Evolutionary conservation across 2,113 vertebrate genomes (phyloP), one percentile per base, ranked within the genome.

Genomic region (Corythaixoides concolor): DNA sequence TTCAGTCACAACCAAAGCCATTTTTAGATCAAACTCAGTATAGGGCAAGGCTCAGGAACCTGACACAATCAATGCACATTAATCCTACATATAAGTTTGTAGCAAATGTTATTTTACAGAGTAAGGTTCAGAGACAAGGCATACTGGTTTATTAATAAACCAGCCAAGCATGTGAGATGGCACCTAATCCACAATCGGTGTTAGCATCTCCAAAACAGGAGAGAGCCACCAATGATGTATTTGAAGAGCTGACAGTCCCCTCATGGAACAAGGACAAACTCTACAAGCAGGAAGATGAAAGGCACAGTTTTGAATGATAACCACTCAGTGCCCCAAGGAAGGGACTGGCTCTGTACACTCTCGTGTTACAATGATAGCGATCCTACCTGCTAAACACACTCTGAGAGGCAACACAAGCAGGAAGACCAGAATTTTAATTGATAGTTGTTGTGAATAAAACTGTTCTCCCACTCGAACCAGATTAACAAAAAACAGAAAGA

Each of bases 271-370:
- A 32, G 45, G 35, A 59, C 60, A 82, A 81, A 50, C 20, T 35
- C 55, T 62, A 4, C 4, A 4, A 58, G 73, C 14, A 59, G 43
- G 11, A 74, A 75, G 37, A 75, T 0, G 4, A 52, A 15, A 82
- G 6, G 7, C 19, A 19, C 1, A 30, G 17, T n/a, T 85, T 75
- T 53, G 30, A 89, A 43, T 1, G 3, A 1, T 9, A 59, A 26
- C 64, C 33, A 23, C 7, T 1, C 1, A 35, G 35, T 1, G 4
- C 2, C 43, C 21, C 0, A 0, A 67, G 52, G 41, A 81, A 74
- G 32, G 12, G 20, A 68, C 13, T 6, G 23, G 33, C 28, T 84
- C 21, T 59, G 41, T 37, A 66, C 37, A 4, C 22, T 56, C 60
- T 53, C 18, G 14, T 9, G 5, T 21, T n/a, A 75, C 20, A 50